Evolutionary conservation across 2,113 vertebrate species (phyloP).

Genomic region (Sceloporus undulatus): DNA sequence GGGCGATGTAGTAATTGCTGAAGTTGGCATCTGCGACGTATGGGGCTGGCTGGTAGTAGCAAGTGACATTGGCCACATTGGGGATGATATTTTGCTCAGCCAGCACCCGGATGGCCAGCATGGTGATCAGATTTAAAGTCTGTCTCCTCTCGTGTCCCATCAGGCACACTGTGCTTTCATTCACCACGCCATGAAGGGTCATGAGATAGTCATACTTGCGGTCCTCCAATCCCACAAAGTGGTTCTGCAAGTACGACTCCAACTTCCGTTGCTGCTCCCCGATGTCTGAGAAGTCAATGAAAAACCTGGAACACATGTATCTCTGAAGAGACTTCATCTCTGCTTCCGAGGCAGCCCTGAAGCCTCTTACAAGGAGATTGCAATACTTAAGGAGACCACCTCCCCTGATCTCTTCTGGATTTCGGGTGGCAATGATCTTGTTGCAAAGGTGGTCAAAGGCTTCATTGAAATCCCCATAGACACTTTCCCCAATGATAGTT

Average conservation of each 20-base stretch:
- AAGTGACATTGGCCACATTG: constrained; percentile 98
- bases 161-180: constrained; percentile 98
- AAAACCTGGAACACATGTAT: constrained; percentile 99
- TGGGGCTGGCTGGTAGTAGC: constrained; percentile 98
- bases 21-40: constrained; percentile 98
- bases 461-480: constrained; percentile 94
- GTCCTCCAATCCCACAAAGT: constrained; percentile 98
- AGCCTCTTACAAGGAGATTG: constrained; percentile 96
- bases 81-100: constrained; percentile 99
- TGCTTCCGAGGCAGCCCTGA: constrained; percentile 89
- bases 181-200: constrained; percentile 97
- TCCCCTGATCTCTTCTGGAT: constrained; percentile 97
- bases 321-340: constrained; percentile 99
- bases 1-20: constrained; percentile 98
- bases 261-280: constrained; percentile 97
- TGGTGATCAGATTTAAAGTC: constrained; percentile 96
- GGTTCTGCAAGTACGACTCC: constrained; percentile 99
- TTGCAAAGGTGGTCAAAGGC: constrained; percentile 96
- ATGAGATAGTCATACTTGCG: constrained; percentile 99
- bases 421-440: constrained; percentile 96
- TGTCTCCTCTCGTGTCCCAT: constrained; percentile 99
- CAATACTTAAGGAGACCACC: constrained; percentile 99
- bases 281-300: constrained; percentile 99
- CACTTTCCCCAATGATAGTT: constrained; percentile 96
- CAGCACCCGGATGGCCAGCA: constrained; percentile 95